phyloP scores from a whole-genome alignment of 2,113 vertebrate genomes.

The Cinclus cinclus region DNA sequence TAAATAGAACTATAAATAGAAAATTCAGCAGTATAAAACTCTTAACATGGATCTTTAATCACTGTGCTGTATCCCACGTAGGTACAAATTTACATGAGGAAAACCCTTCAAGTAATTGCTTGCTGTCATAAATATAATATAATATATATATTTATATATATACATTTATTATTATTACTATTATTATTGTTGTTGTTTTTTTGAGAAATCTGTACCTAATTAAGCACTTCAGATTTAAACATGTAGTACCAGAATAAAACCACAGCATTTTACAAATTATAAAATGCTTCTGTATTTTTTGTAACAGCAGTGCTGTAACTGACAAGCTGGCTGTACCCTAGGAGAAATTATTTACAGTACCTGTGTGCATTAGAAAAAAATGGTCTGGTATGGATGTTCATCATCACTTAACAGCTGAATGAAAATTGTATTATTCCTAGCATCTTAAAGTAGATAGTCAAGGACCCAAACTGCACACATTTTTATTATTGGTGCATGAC shows the following conservation, averaged over 20 bases:
- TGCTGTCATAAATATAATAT: neutral
- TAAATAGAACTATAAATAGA: neutral
- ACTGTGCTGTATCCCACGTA: neutral
- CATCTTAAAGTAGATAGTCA: neutral
- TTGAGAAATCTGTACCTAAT: neutral
- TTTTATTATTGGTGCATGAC: neutral
- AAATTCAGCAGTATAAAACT: neutral
- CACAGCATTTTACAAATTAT: neutral
- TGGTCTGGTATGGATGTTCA: neutral
- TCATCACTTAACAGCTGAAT: neutral
- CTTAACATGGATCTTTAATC: neutral
- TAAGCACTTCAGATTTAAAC: neutral
- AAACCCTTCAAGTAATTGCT: neutral
- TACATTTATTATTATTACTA: too few species aligned
- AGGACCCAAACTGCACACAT: neutral
- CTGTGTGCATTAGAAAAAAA: neutral
- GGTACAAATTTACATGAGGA: neutral
- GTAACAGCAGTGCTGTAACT: neutral
- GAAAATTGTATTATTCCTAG: neutral
- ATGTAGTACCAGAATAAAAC: neutral
- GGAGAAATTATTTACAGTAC: neutral
- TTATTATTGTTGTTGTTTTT: neutral
- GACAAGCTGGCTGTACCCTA: neutral
- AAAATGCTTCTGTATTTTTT: neutral
- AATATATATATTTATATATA: neutral